Percentiles rank a stretch among this genome's conserved stretches.
Conservation (phyloP, 2,797 vertebrate genomes). For the Botia kubotai region DNA sequence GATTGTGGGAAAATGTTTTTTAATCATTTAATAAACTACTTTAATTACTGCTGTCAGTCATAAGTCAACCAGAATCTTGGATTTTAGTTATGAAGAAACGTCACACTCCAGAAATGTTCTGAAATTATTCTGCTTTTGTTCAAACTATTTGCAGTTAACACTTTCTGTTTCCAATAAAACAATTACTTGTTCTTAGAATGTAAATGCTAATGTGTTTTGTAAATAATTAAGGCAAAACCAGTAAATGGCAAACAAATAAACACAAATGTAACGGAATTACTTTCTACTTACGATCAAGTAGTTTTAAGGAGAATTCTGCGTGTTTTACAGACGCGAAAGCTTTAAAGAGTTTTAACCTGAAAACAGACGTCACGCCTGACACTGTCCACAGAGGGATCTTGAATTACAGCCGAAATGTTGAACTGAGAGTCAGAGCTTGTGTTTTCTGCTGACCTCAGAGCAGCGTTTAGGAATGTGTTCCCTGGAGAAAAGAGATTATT, state of each 20-base stretch:
- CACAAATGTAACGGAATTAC: too few relatives aligned
- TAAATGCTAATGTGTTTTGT: background rate
- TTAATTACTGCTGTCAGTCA: background rate
- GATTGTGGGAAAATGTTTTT: conserved; percentile 24
- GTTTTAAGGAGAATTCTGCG: background rate
- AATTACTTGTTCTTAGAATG: too few relatives aligned
- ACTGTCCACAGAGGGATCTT: conserved; percentile 1
- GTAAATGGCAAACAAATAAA: too few relatives aligned
- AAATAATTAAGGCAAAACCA: background rate
- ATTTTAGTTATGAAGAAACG: conserved; percentile 3
- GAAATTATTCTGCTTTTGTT: too few relatives aligned
- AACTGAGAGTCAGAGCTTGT: conserved; percentile 22
- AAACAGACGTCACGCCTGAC: background rate
- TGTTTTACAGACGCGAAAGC: background rate
- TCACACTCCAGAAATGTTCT: too few relatives aligned
- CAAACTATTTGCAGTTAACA: too few relatives aligned
- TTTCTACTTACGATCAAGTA: too few relatives aligned
- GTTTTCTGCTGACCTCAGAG: conserved; percentile 32
- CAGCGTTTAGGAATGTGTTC: conserved; percentile 39
- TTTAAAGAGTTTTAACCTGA: background rate
- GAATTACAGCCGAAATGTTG: conserved; percentile 10
- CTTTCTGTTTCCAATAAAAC: too few relatives aligned
- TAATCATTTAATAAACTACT: background rate
- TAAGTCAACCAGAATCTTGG: background rate
- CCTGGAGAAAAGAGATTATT: conserved; percentile 41